A percentile compares a stretch with the other conserved stretches of the same genome.
Conservation (phyloP, 2,113 vertebrate species). For the Eira barbara region DNA sequence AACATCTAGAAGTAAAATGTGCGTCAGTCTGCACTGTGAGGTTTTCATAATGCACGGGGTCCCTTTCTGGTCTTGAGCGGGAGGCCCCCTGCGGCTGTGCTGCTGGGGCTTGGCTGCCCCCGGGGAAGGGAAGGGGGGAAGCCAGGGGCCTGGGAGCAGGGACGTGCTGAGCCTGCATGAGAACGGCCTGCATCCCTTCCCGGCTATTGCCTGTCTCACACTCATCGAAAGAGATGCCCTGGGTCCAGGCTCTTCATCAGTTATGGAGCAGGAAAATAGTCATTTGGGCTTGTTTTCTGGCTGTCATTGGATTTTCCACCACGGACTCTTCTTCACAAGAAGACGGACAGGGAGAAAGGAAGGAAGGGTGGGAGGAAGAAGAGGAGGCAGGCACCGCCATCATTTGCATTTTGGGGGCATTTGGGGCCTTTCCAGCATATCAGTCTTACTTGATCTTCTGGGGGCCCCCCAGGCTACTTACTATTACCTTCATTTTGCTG, state of each 20-base stretch:
- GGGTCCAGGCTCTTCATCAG: not conserved
- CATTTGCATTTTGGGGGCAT: not conserved
- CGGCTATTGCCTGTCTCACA: fast-evolving
- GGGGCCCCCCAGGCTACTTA: not conserved
- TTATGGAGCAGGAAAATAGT: not conserved
- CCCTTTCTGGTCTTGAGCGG: not conserved
- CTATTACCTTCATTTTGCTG: not conserved
- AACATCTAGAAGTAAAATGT: conserved; percentile 68
- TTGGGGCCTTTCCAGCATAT: not conserved
- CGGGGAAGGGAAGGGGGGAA: not conserved
- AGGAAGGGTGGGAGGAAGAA: too few relatives aligned
- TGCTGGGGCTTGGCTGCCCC: not conserved
- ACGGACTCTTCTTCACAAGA: not conserved
- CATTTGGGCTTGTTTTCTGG: not conserved
- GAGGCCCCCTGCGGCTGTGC: not conserved
- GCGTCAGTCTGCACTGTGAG: not conserved
- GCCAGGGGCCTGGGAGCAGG: fast-evolving
- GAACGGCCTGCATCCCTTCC: not conserved
- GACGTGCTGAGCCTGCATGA: not conserved
- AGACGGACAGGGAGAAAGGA: not conserved
- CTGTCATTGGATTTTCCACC: not conserved
- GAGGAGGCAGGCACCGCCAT: too few relatives aligned
- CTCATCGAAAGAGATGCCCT: not conserved
- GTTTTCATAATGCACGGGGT: not conserved
- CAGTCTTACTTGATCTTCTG: not conserved